phyloP scores from a whole-genome alignment of 2,113 vertebrate species.

The Bufo bufo region DNA sequence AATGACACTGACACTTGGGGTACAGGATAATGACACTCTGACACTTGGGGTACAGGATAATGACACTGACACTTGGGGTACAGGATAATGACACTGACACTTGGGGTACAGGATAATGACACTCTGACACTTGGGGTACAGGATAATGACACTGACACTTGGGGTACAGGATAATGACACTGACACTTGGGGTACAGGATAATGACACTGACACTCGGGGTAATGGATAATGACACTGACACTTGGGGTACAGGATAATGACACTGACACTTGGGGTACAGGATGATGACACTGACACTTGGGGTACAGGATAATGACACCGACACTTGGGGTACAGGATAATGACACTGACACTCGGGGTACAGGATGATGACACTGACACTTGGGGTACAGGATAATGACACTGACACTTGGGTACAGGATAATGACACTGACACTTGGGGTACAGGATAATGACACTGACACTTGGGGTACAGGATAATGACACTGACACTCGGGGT shows the following conservation, averaged over 20 bases:
- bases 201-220: too few species aligned
- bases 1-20: not conserved
- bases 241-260: not conserved
- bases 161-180: not conserved
- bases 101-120: not conserved
- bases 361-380: too few species aligned
- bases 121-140: not conserved
- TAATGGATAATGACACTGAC: not conserved
- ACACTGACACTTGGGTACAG: too few species aligned
- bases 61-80: not conserved
- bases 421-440: too few species aligned
- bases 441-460: too few species aligned
- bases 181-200: not conserved
- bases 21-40: not conserved
- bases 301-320: too few species aligned
- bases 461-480: too few species aligned
- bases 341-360: too few species aligned
- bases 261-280: not conserved
- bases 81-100: not conserved
- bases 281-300: too few species aligned
- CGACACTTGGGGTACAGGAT: too few species aligned
- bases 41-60: not conserved
- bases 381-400: too few species aligned
- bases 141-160: not conserved
- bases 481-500: too few species aligned